These are phyloP conservation scores for Phylloscopus whistleri DNA, from an alignment of 2,113 vertebrate genomes.

Conservation along the genomic window DNA sequence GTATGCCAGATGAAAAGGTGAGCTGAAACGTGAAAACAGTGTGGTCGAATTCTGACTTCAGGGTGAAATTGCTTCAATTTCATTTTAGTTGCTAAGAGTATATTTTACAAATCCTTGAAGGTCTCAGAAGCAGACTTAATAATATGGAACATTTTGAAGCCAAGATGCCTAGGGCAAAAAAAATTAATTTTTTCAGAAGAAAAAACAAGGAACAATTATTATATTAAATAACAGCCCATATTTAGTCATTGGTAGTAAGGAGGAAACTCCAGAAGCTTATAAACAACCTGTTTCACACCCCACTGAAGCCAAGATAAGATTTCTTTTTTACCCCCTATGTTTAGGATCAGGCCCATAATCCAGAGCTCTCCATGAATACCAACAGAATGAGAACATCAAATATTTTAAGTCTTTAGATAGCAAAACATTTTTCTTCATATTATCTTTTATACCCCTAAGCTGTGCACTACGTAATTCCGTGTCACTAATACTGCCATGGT, in stretches of 20 bases:
- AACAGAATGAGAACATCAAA: not conserved
- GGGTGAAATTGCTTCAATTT: not conserved
- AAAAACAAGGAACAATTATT: not conserved
- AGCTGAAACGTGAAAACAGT: not conserved
- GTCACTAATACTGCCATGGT: not conserved
- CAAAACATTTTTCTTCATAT: not conserved
- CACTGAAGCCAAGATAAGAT: not conserved
- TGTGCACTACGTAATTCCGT: not conserved
- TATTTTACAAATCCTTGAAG: not conserved
- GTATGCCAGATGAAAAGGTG: not conserved
- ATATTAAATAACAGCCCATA: not conserved
- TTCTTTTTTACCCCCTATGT: fast-evolving
- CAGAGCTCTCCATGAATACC: not conserved
- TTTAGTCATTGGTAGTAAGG: not conserved
- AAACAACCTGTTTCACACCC: not conserved
- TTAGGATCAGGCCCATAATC: not conserved
- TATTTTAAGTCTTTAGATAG: not conserved
- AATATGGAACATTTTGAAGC: not conserved
- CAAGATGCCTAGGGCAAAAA: not conserved
- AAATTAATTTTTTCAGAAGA: not conserved
- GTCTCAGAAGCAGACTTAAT: not conserved
- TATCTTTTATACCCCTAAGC: not conserved
- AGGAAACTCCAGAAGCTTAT: not conserved
- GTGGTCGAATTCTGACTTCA: not conserved
- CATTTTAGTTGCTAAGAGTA: not conserved